Conservation (phyloP, 2,888 invertebrate species). For the Oxytorus armatus region DNA sequence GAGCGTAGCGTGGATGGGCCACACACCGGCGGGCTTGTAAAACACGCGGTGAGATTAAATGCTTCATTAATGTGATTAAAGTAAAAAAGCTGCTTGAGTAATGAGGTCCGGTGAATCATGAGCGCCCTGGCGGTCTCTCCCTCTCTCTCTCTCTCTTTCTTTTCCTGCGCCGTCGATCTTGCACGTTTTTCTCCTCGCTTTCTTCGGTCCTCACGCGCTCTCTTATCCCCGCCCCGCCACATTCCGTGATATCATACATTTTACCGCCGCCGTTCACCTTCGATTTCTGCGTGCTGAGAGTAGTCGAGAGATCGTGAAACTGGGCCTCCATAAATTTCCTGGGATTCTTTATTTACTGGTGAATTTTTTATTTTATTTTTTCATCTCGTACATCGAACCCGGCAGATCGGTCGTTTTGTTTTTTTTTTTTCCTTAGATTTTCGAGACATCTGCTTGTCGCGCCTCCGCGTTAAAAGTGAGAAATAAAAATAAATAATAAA, state of each 20-base stretch:
- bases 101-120: conserved; percentile 83
- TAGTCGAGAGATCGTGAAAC: conserved; percentile 48
- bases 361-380: conserved; percentile 28
- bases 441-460: conserved; percentile 41
- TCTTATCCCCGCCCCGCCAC: conserved; percentile 28
- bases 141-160: conserved; percentile 58
- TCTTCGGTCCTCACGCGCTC: no score
- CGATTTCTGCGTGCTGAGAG: conserved; percentile 35
- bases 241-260: no score
- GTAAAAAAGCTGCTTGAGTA: conserved; percentile 84
- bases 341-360: conserved; percentile 18
- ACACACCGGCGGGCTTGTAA: conserved; percentile 83
- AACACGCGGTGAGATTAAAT: conserved; percentile 84
- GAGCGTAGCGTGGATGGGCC: conserved; percentile 77
- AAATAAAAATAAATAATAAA: conserved; percentile 18
- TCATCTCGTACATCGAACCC: conserved; percentile 32
- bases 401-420: conserved; percentile 32
- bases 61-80: conserved; percentile 85
- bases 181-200: neutral
- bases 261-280: no score
- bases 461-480: conserved; percentile 27
- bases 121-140: conserved; percentile 71
- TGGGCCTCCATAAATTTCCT: conserved; percentile 54
- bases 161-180: conserved; percentile 51
- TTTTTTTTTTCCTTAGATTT: conserved; percentile 2